Evolutionary conservation across 2,797 vertebrate species (phyloP), one percentile per base, ranked within the genome.

Genomic region (Schizothorax lantsangensis): DNA sequence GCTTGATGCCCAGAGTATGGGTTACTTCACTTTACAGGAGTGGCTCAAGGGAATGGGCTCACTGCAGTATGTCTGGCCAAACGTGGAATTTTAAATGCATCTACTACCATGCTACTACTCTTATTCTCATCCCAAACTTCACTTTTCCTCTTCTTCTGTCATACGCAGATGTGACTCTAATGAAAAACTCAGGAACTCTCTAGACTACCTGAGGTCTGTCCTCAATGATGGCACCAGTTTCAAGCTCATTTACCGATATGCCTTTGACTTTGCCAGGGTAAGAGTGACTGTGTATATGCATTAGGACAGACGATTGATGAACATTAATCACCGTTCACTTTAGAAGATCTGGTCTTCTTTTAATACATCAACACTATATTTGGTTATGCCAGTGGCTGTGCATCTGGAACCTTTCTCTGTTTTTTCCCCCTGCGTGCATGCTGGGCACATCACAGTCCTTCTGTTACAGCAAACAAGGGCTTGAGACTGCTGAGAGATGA

Each of bases 231-330:
- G 97, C 94, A 97, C 97, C 92, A 99, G 97, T 95, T 99, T 99
- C 96, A 99, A 99, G 94, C 98, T 98, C 95, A 99, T 99, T 95
- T 99, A 99, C 96, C 97, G 98, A 99, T 99, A 99, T 0, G 98
- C 98, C 49, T 99, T 99, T 95, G 98, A 99, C 94, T 99, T 99
- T 94, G 98, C 98, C 93, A 96, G 98, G 96, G 98, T 99, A 92
- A 97, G 98, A 14, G 59, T 64, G 59, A 64, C 59, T 96, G 88
- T 33, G 79, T 73, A 19, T 68, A n/a, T 74, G 8, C 57, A 43
- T 68, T 59, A 62, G 23, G 30, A 40, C n/a, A 15, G 71, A 26
- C 54, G 47, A 84, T 52, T 84, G 15, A 84, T 78, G 23, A 79
- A 45, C 49, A n/a, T 26, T 30, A n/a, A 84, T 38, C 10, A 57